These are phyloP conservation scores for Gadus macrocephalus DNA, from an alignment of 2,113 vertebrate genomes.

Conservation along the genomic window DNA sequence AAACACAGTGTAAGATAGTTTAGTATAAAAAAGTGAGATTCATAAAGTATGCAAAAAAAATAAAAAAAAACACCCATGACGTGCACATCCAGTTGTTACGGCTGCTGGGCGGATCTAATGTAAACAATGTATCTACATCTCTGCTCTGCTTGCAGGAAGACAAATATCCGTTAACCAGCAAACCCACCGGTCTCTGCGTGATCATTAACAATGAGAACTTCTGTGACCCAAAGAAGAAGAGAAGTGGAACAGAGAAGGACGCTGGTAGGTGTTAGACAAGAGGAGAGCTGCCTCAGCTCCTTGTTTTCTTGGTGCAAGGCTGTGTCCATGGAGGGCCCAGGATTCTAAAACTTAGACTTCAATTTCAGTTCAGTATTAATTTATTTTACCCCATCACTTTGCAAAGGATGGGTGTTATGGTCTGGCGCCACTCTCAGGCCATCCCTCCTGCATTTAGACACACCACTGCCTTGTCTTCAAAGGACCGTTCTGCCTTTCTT, in stretches of 20 bases:
- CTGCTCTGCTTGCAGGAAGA: constrained; percentile 42
- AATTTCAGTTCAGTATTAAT: not conserved
- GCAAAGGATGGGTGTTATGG: not conserved
- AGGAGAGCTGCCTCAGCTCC: too few species aligned
- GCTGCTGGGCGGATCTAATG: not conserved
- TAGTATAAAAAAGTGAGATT: too few species aligned
- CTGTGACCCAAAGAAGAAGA: constrained; percentile 9
- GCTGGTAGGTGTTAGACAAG: constrained; percentile 61
- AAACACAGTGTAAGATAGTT: too few species aligned
- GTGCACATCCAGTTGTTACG: not conserved
- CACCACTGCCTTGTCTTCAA: too few species aligned
- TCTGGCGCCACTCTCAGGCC: not conserved
- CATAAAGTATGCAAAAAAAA: not conserved
- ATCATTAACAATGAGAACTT: constrained; percentile 78
- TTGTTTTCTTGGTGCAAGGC: not conserved
- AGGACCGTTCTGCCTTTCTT: too few species aligned
- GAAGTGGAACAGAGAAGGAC: constrained; percentile 74
- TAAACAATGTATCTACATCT: not conserved
- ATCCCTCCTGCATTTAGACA: too few species aligned
- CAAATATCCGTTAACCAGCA: constrained; percentile 73
- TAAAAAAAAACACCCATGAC: too few species aligned
- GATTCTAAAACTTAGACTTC: not conserved
- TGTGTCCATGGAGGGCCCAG: not conserved
- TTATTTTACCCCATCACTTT: too few species aligned
- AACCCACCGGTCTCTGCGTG: constrained; percentile 77